A percentile compares a stretch with the other conserved stretches of the same genome.
Conservation (phyloP, 53 echinoderm and acorn worm species). For the Patiria pectinifera region DNA sequence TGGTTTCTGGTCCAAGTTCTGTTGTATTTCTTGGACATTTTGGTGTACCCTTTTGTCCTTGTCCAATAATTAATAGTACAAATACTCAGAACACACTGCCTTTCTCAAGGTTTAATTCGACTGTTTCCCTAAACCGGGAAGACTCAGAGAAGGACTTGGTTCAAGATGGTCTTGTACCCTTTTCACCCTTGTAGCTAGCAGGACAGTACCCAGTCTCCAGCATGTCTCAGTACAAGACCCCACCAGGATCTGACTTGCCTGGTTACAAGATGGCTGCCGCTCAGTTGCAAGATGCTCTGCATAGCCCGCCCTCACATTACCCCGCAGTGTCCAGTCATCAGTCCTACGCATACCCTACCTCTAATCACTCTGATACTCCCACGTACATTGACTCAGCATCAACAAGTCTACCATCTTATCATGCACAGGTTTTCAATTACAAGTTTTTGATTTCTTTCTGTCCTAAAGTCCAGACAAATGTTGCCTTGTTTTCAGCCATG, state of each 20-base stretch:
- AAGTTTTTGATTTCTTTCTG: neutral
- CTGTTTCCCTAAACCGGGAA: neutral
- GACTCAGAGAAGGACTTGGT: neutral
- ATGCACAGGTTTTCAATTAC: conserved; percentile 51
- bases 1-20: too few relatives aligned
- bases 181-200: conserved; percentile 1
- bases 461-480: neutral
- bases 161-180: neutral
- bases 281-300: conserved; percentile 59
- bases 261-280: conserved; percentile 50
- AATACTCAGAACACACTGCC: too few relatives aligned
- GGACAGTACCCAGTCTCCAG: conserved; percentile 31
- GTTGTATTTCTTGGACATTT: too few relatives aligned
- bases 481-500: too few relatives aligned
- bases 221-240: conserved; percentile 41
- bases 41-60: too few relatives aligned
- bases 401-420: conserved; percentile 29
- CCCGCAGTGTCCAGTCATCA: neutral
- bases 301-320: conserved; percentile 20
- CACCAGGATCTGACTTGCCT: conserved; percentile 33
- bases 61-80: too few relatives aligned
- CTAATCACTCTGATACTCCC: conserved; percentile 30
- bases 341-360: conserved; percentile 15
- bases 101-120: neutral
- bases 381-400: conserved; percentile 4